These are phyloP conservation scores for Hipparchia semele DNA, from an alignment of 2,888 invertebrate genomes.

Conservation along the genomic window DNA sequence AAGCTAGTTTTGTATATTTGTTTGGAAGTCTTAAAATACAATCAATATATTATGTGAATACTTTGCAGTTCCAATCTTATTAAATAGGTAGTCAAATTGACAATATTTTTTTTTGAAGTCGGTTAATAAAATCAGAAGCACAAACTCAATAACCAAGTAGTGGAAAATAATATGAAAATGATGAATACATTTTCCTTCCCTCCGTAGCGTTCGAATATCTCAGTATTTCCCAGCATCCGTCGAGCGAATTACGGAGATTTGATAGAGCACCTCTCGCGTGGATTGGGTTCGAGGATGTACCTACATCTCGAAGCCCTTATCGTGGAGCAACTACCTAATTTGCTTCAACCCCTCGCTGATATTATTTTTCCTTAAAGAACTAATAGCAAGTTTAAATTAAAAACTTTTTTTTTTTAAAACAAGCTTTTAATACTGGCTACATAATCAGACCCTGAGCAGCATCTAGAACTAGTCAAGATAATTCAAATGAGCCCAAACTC, in stretches of 20 bases:
- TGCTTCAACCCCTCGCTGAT: background rate
- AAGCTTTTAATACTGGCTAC: too few relatives aligned
- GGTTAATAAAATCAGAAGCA: background rate
- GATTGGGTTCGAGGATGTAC: background rate
- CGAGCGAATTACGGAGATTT: conserved; percentile 9
- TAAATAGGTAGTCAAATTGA: too few relatives aligned
- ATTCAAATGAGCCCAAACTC: too few relatives aligned
- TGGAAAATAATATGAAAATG: background rate
- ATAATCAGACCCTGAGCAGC: too few relatives aligned
- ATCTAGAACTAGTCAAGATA: too few relatives aligned
- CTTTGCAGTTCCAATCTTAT: too few relatives aligned
- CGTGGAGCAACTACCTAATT: conserved; percentile 1
- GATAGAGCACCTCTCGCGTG: conserved; percentile 10
- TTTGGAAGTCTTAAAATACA: too few relatives aligned
- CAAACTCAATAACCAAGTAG: background rate
- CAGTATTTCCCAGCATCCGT: conserved; percentile 6
- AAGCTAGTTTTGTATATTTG: too few relatives aligned
- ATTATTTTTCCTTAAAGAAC: background rate
- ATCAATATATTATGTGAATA: too few relatives aligned
- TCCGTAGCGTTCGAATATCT: background rate
- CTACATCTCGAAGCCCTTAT: conserved; percentile 6
- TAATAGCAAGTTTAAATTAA: too few relatives aligned
- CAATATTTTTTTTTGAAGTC: too few relatives aligned
- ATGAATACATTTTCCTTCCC: conserved; percentile 2
- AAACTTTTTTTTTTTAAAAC: too few relatives aligned